A percentile compares a stretch with the other conserved stretches of the same genome.
Conservation (phyloP, 2,113 vertebrate species). For the Ochotona princeps region DNA sequence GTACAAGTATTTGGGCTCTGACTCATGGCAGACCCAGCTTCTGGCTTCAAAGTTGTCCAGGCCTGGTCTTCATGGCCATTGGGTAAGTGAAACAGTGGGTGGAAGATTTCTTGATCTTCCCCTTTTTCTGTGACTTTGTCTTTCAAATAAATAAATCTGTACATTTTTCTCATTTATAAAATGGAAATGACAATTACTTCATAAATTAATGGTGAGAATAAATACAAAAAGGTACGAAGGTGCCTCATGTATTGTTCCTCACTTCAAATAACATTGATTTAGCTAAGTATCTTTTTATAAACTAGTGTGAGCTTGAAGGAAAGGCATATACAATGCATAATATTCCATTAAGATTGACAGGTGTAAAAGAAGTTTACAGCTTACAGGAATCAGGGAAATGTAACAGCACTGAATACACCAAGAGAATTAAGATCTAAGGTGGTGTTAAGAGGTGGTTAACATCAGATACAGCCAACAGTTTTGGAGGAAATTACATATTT, state of each 20-base stretch:
- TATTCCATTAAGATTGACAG: neutral
- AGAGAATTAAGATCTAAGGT: neutral
- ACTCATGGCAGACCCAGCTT: too few species aligned
- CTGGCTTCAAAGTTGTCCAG: too few species aligned
- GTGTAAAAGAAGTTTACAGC: neutral
- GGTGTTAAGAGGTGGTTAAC: conserved; percentile 2
- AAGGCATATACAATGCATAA: neutral
- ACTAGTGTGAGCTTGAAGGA: neutral
- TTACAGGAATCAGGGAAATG: neutral
- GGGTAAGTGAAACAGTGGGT: too few species aligned
- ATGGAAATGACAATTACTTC: neutral
- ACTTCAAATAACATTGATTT: conserved; percentile 47
- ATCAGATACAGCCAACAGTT: neutral
- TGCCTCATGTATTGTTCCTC: neutral
- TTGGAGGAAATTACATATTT: conserved; percentile 22
- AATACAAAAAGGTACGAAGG: neutral
- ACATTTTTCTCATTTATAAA: conserved; percentile 28
- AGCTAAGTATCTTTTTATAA: neutral
- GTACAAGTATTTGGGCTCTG: too few species aligned
- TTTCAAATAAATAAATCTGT: too few species aligned
- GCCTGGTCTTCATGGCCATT: too few species aligned
- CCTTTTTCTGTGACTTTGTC: too few species aligned
- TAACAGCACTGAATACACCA: neutral
- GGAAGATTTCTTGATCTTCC: too few species aligned
- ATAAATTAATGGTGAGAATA: neutral